Percentiles rank a stretch among this genome's conserved stretches.
phyloP scores from a whole-genome alignment of 2,888 invertebrate genomes.

The Rugalucina vietnamica region DNA sequence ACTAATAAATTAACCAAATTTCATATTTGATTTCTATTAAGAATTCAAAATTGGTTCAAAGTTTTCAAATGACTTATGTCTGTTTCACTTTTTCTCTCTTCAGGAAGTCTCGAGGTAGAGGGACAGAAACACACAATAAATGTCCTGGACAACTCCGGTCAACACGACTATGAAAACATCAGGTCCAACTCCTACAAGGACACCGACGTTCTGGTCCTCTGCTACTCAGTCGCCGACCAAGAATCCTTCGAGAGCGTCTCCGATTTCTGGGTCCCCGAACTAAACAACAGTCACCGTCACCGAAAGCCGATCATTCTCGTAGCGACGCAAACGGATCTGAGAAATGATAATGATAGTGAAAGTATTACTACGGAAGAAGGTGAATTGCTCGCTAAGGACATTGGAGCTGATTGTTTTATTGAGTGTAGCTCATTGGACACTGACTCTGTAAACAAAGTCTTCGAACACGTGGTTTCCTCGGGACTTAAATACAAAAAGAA shows the following conservation, averaged over 20 bases:
- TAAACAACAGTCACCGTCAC: conserved; percentile 65
- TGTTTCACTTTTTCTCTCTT: conserved; percentile 35
- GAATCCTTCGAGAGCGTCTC: conserved; percentile 71
- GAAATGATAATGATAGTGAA: conserved; percentile 37
- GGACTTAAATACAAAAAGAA: conserved; percentile 69
- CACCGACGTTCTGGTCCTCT: conserved; percentile 72
- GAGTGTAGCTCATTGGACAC: too few relatives aligned
- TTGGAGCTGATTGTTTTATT: conserved; percentile 72
- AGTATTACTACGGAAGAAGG: conserved; percentile 67
- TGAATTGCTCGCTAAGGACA: conserved; percentile 67
- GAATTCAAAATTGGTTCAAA: neutral
- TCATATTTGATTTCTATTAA: neutral
- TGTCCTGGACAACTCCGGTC: conserved; percentile 75
- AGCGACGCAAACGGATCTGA: conserved; percentile 73
- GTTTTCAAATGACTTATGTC: too few relatives aligned
- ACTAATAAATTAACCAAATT: neutral
- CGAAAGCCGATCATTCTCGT: conserved; percentile 73
- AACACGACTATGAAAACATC: conserved; percentile 72
- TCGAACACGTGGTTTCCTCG: conserved; percentile 70
- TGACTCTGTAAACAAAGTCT: conserved; percentile 69
- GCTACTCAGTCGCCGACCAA: conserved; percentile 73
- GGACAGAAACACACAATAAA: conserved; percentile 73
- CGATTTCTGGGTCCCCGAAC: conserved; percentile 75
- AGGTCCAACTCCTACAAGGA: conserved; percentile 72
- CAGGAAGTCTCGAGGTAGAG: conserved; percentile 70